Evolutionary conservation across 2,113 vertebrate species (phyloP), one percentile per base, ranked within the genome.

Genomic region (Tachysurus vachellii): DNA sequence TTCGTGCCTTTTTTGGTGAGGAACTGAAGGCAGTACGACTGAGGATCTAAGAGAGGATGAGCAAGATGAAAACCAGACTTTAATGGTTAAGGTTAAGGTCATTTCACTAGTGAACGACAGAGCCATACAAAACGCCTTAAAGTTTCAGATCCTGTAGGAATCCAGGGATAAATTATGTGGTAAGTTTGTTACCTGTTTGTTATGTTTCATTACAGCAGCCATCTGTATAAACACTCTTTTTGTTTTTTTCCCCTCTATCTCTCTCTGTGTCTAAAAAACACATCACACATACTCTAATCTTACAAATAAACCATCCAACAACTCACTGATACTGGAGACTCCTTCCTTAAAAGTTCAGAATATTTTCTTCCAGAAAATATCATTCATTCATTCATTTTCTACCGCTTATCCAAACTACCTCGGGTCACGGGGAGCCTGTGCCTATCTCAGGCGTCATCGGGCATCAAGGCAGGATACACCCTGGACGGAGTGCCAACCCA

Each of bases 11-110:
- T 56, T 56, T 28, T 13, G 31, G 47, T 57, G 81, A 53, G 71
- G 81, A 77, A 87, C 70, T 76, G 71, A 77, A 77, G 47, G 31
- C 5, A 50, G 47, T 3, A 42, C 19, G 59, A 56, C 57, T 56
- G 50, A 42, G 59, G 81, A 80, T 26, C 0, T 2, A 80, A 76
- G 7, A 75, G 80, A 75, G 42, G 14, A 13, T 17, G 1, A 14
- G 77, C 28, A 66, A 68, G 71, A 77, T 4, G 59, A 12, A 79
- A 85, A 88, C 59, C 81, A 85, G 73, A 62, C 11, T 23, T 68
- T 31, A 61, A 36, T 36, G 47, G 47, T 50, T 50, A 50, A 7
- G 42, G 21, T 82, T 71, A 53, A 75, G 26, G 71, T 70, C 85
- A 36, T 42, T 80, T 71, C 17, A 19, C 56, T 86, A 59, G 42